These are phyloP conservation scores for Rotaria socialis DNA, from an alignment of 2,888 invertebrate species.

Conservation along the genomic window DNA sequence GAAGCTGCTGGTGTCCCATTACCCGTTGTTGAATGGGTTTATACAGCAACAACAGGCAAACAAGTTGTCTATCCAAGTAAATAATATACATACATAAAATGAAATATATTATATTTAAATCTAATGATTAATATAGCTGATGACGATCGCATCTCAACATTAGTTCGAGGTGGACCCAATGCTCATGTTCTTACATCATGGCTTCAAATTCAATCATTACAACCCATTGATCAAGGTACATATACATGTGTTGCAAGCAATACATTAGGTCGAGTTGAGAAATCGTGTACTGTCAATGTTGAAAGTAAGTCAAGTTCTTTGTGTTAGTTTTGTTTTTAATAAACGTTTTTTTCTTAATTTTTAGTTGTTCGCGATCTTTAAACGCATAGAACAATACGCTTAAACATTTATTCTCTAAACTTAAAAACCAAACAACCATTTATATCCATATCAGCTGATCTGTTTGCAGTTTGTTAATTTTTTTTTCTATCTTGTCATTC, in stretches of 20 bases:
- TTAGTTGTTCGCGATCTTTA: conserved; percentile 2
- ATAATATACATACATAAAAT: not conserved
- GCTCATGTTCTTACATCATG: conserved; percentile 36
- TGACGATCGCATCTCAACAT: conserved; percentile 32
- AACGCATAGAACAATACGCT: not conserved
- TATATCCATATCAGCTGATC: conserved; percentile 16
- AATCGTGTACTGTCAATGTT: not conserved
- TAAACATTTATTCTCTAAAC: too few species aligned
- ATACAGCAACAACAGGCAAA: not conserved
- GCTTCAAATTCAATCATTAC: conserved; percentile 29
- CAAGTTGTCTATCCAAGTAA: conserved; percentile 29
- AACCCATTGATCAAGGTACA: not conserved
- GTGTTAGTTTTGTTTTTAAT: not conserved
- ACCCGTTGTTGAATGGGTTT: conserved; percentile 32
- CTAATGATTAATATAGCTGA: not conserved
- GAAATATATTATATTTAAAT: not conserved
- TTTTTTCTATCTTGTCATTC: not conserved
- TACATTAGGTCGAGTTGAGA: not conserved
- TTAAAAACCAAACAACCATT: not conserved
- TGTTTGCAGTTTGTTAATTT: conserved; percentile 3
- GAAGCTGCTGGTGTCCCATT: conserved; percentile 36
- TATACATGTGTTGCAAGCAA: conserved; percentile 32
- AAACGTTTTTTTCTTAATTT: not conserved
- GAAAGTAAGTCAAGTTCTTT: not conserved
- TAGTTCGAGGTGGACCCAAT: conserved; percentile 31